Evolutionary conservation across 1,140 invertebrate genomes (phyloP), one percentile per base, ranked within the genome.

Genomic region (Tigriopus japonicus): DNA sequence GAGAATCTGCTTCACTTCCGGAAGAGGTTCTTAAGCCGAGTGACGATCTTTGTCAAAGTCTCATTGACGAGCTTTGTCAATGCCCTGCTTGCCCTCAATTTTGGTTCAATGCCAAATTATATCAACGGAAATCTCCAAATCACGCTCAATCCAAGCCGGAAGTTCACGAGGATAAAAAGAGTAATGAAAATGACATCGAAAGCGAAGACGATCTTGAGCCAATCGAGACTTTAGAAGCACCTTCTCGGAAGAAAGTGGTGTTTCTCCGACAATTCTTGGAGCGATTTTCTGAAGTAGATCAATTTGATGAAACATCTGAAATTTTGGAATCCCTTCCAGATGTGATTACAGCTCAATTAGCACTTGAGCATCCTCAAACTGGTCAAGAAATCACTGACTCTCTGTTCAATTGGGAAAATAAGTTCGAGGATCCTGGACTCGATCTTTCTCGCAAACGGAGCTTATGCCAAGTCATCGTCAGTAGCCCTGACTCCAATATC

Each of bases 401-500:
- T 10, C 12, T 49, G n/a, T 15, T 49, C n/a, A 6, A 3, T 5
- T 49, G 45, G 45, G 45, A 49, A 49, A 49, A 49, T 49, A 21
- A 49, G n/a, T 49, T 49, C 21, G 45, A 49, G n/a, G 21, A 21
- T 21, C n/a, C 21, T 15, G 45, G 3, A 3, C n/a, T 49, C n/a
- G 45, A 49, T 15, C 45, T 15, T 3, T 49, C n/a, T 49, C 45
- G 45, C 3, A 49, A 49, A 10, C n/a, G 21, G 10, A 49, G 45
- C 45, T 21, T 49, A 17, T 71, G 28, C 23, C 15, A 55, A 19
- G 21, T 24, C 15, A n/a, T 24, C 53, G n/a, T 23, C 3, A 21
- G n/a, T 6, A 15, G 21, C 6, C n/a, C 21, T 6, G 12, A 49
- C 12, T 15, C n/a, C 6, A 49, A 23, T 24, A 15, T 40, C n/a